Base-by-base conservation (phyloP, 2,113 vertebrate species). In the Trogon melanurus region DNA sequence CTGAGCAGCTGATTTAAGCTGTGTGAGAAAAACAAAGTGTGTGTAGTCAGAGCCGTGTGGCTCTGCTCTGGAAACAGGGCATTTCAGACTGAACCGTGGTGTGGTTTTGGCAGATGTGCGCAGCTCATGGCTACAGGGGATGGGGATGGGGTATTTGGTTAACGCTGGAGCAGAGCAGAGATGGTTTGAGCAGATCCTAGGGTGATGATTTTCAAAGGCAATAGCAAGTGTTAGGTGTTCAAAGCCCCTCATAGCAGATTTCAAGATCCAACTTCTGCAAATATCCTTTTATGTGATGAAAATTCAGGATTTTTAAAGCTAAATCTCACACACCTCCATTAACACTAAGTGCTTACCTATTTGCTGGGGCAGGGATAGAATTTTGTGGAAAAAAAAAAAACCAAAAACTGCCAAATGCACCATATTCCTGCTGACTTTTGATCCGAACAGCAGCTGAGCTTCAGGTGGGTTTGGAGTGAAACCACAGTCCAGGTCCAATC, bases 51-150 rank as follows among this genome's bases (percentile, higher is more conserved):
- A 71, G 76, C 25, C 0, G 4, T 70, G 80, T 10, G 5, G 36
- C n/a, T 80, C 80, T 64, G 44, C 87, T 64, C 58, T 44, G 64
- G 29, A 13, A 70, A 48, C 13, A 7, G 26, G 44, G 13, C 23
- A 10, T 45, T 36, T 29, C 19, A 22, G 69, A 10, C 53, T 21
- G 51, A n/a, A 14, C 26, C 1, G 3, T 6, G 27, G 6, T 4
- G 41, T 16, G 2, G 2, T 50, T 73, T 17, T 71, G 72, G 38
- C 22, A 44, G 36, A 34, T 0, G 0, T 0, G 6, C 1, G 0
- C 32, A 65, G 51, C 7, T 50, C 23, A 0, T 7, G 73, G 64
- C 70, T 65, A 1, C 17, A 30, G 48, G 60, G 38, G 26, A 21
- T 8, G 74, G 18, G 30, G 8, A 3, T 34, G 38, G 8, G 34